Base-by-base conservation (phyloP, 2,797 vertebrate species). In the Margarornis squamiger region DNA sequence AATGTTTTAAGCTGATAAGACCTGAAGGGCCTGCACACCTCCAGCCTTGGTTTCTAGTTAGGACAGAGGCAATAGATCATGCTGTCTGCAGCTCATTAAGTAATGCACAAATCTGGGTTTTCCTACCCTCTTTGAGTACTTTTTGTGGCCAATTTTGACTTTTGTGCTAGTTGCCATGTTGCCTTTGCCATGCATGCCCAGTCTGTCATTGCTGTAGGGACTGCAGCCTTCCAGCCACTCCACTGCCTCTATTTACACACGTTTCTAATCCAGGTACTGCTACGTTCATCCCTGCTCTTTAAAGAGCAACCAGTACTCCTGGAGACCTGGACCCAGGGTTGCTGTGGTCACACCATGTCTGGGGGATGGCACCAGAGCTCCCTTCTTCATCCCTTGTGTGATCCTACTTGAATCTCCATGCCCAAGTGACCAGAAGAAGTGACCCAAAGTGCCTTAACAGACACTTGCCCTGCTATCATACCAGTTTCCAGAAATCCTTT, bases 231-330 rank as follows among this genome's bases (percentile, higher is more conserved):
- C 49, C 26, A 73, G 62, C 61, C 55, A 57, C 29, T 14, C 30
- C 21, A 4, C 12, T 32, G 11, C 30, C 36, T 72, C 29, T 63
- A 5, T 36, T 63, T n/a, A 52, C 22, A 3, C 0, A 1, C 0
- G 1, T 75, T 66, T 32, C 49, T 75, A 21, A 43, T 30, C 29
- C n/a, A 43, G 10, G 8, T 9, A 32, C n/a, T 75, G 24, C 38
- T 36, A 1, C 38, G 41, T n/a, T 22, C 51, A 30, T 73, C 38
- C 38, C 41, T 81, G 23, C 26, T 68, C 22, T 70, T 59, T 66
- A 32, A 52, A 38, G 46, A 59, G 63, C 15, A 9, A 26, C 26
- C 13, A 23, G 2, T 23, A 6, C 10, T 62, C 51, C 63, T 66
- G 67, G 41, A 78, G 43, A 36, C 4, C 0, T 32, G 39, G 10